A percentile compares a stretch with the other conserved stretches of the same genome.
These are phyloP conservation scores for Dione vanillae DNA, from an alignment of 2,888 invertebrate genomes.

Conservation along the genomic window DNA sequence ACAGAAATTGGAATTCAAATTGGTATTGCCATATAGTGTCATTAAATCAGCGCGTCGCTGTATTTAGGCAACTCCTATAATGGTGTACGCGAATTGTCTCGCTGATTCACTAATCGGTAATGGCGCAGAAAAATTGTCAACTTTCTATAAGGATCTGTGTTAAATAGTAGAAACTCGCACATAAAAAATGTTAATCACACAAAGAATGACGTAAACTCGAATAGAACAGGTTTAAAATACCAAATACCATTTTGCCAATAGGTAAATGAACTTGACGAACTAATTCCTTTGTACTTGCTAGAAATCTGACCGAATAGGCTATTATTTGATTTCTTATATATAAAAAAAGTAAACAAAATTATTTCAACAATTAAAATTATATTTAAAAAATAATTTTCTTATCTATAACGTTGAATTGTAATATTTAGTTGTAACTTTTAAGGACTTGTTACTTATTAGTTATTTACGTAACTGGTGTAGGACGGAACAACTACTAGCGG, in stretches of 20 bases:
- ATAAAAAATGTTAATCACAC: constrained; percentile 29
- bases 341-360: not conserved
- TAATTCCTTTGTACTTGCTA: constrained; percentile 20
- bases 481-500: constrained; percentile 77
- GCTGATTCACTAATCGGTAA: constrained; percentile 43
- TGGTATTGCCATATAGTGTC: constrained; percentile 46
- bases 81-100: constrained; percentile 42
- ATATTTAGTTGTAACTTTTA: not conserved
- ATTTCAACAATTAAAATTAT: not conserved
- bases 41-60: constrained; percentile 40
- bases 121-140: constrained; percentile 32
- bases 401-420: not conserved
- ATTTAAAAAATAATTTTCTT: not conserved
- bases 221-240: constrained; percentile 28
- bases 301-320: constrained; percentile 2
- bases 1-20: constrained; percentile 49
- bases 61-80: constrained; percentile 47
- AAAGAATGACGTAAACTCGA: constrained; percentile 30
- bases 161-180: constrained; percentile 28
- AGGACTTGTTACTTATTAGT: constrained; percentile 29
- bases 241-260: constrained; percentile 30
- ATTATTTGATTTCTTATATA: constrained; percentile 13
- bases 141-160: constrained; percentile 44
- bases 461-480: constrained; percentile 68
- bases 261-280: constrained; percentile 29